Base-by-base conservation (phyloP, 2,113 vertebrate species). In the Nesospiza acunhae region DNA sequence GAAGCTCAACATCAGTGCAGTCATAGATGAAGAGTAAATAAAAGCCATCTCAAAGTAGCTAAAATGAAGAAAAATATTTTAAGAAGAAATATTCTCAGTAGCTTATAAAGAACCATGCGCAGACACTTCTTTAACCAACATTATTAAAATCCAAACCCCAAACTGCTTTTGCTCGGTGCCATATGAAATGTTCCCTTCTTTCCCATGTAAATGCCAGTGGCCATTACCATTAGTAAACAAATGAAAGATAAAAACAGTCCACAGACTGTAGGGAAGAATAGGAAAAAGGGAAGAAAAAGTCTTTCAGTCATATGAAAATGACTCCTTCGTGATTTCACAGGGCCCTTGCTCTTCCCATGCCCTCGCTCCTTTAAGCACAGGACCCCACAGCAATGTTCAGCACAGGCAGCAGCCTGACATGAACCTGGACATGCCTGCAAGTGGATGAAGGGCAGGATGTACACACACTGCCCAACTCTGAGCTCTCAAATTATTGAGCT, bases 11-110 rank as follows among this genome's bases (percentile, higher is more conserved):
- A 84, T 47, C 84, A 70, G 72, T 8, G 15, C 55, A 58, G 77
- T 67, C 66, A 84, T 14, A 86, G 52, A 68, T n/a, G 33, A 92
- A 70, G 47, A 90, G 84, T 49, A 96, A 91, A 85, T 72, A 96
- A 96, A 93, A 63, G 55, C 30, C 35, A 78, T 31, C 4, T 20
- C 37, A 78, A 83, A 85, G 37, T 53, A 87, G 90, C 84, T 96
- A 86, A 74, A 53, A 83, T 73, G 30, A 92, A 83, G n/a, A 82
- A 91, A 80, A 94, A 75, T n/a, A 59, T 27, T 86, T 87, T 89
- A 10, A 77, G 88, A 92, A 75, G 35, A 83, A 92, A 84, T 50
- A 79, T 62, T 70, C 42, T 53, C 15, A 86, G 62, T 23, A 55
- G 19, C n/a, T 88, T 83, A 31, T 81, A 52, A 70, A 85, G 92